A percentile compares a stretch with the other conserved stretches of the same genome.
phyloP scores from a whole-genome alignment of 2,797 vertebrate genomes.

The Acridotheres tristis region DNA sequence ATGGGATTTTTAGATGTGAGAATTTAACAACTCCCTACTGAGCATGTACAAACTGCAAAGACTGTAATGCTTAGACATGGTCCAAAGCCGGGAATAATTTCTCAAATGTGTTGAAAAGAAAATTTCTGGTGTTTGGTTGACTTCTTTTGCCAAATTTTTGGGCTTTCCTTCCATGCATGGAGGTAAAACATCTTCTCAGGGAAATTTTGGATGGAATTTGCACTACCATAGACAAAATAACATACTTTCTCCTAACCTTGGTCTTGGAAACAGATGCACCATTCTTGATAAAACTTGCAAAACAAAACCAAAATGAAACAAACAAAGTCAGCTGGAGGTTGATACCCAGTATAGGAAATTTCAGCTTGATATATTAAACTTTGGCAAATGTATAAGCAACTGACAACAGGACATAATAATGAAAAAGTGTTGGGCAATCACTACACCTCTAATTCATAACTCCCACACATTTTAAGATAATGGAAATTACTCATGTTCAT shows the following conservation, averaged over 20 bases:
- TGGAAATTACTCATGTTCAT: constrained; percentile 67
- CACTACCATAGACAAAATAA: constrained; percentile 50
- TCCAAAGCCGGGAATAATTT: neutral
- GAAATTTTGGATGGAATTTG: neutral
- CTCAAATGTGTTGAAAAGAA: constrained; percentile 19
- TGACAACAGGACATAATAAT: constrained; percentile 59
- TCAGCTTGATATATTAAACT: constrained; percentile 42
- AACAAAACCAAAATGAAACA: constrained; percentile 33
- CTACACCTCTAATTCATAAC: constrained; percentile 58
- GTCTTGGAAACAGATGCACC: constrained; percentile 23
- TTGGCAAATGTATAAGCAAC: constrained; percentile 60
- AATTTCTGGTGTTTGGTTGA: neutral
- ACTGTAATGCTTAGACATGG: neutral
- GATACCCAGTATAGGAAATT: neutral
- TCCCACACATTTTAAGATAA: constrained; percentile 63
- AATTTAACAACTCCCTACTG: constrained; percentile 20
- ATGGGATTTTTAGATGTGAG: neutral
- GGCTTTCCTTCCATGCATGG: neutral
- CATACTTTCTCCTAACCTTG: constrained; percentile 55
- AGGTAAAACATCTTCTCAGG: neutral
- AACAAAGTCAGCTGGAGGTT: neutral
- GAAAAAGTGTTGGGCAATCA: constrained; percentile 61
- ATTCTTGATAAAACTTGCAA: constrained; percentile 43
- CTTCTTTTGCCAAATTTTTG: neutral
- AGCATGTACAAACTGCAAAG: neutral